Evolutionary conservation across 2,797 vertebrate genomes (phyloP), one percentile per base, ranked within the genome.

Genomic region (Pterois miles): DNA sequence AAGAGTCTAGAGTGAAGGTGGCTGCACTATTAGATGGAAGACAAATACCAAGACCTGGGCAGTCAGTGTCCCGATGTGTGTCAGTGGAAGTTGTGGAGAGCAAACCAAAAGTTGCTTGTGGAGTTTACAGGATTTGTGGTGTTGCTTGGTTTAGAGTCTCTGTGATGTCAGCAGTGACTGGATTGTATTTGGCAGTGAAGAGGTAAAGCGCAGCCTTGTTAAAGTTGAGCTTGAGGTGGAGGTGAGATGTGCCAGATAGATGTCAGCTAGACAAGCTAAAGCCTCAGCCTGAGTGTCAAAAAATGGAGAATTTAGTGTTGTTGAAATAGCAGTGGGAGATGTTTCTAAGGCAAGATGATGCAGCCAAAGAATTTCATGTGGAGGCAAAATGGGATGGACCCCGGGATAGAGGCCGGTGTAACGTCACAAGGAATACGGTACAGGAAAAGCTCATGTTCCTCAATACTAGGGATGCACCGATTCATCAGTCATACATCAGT

Each of bases 41-140:
- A 77, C 71, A 86, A 85, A 80, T 80, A 83, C 63, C 56, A 74
- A 48, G 59, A 82, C 62, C 40, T 69, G 38, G 65, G 63, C 46
- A 70, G 56, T 31, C 27, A 34, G n/a, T 63, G 72, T 79, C 34
- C 48, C 50, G 18, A 22, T 25, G 43, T 72, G 48, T 68, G 62
- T 69, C 63, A 54, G 27, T 13, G 22, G 27, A 66, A 36, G n/a
- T 68, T 13, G 2, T 14, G 34, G 14, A 58, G 33, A 68, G 18
- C 58, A 58, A 25, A 48, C 13, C 12, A 43, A 40, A 27, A 53
- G 48, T 66, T 59, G 38, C 71, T 64, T 68, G 34, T 9, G 38
- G 34, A 78, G 54, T 53, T 27, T 33, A 5, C n/a, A 29, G 52
- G 33, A 48, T 80, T 60, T 50, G 43, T 29, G 20, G 22, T 33